Evolutionary conservation across 37 sponge, comb jelly and placozoan species (phyloP), one percentile per base, ranked within the genome.

Genomic region (Dysidea cf. avara): DNA sequence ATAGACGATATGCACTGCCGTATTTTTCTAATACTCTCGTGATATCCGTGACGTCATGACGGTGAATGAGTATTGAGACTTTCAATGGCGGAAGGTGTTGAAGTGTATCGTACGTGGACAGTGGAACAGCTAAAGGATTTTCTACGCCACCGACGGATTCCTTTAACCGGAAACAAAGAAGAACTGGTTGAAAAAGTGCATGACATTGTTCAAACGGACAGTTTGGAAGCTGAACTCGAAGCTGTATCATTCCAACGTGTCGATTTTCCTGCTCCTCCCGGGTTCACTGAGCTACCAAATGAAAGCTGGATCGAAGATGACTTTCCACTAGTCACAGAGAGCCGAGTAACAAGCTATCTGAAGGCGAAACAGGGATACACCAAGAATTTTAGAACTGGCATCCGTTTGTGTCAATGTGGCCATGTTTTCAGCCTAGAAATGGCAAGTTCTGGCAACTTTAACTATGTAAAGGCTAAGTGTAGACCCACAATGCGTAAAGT

Each of bases 371-470:
- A 61, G 5, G 30, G 61, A 5, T 73, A 59, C 30, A 73, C 74
- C 3, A 73, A 73, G 47, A 73, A 73, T 31, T 73, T 39, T 33
- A n/a, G 74, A 13, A 73, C 61, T 28, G 74, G 61, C 16, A 52
- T 73, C 3, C 60, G 49, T 48, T 21, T 73, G 39, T 57, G 60
- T 35, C 59, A 59, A n/a, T 73, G 61, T 37, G 61, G 61, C 7
- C 74, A 73, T 30, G 46, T 73, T 7, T 73, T 36, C 40, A 61
- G 24, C 25, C 57, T 73, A 7, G 61, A 73, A 38, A 5, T 17
- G 21, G 47, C 61, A 20, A 22, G 61, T 16, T 11, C 13, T 21
- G 25, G 13, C 30, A 20, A 7, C 38, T 25, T 39, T 21, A 9
- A 39, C 17, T 57, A 33, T 58, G 74, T 58, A 7, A 35, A 39